Conservation (phyloP, 2,113 vertebrate genomes). For the Lampris incognitus region DNA sequence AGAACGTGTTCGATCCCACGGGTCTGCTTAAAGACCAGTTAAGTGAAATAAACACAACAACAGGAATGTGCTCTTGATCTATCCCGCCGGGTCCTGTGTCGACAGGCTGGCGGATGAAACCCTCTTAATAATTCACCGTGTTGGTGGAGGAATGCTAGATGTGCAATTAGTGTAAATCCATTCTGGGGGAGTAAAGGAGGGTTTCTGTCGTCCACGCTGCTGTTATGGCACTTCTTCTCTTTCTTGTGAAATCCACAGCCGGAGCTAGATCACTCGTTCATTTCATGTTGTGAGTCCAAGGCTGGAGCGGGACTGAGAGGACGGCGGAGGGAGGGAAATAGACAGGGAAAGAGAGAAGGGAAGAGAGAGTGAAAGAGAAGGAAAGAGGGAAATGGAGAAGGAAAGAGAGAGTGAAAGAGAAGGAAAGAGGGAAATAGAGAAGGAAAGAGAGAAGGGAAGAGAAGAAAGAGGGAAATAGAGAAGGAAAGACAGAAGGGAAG, state of each 20-base stretch:
- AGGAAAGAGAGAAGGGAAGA: background rate
- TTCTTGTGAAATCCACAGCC: conserved; percentile 12
- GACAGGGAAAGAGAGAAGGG: background rate
- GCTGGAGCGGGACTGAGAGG: background rate
- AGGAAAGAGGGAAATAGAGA: conserved; percentile 4
- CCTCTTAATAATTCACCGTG: conserved; percentile 28
- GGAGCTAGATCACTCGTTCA: conserved; percentile 28
- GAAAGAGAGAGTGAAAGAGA: conserved; percentile 12
- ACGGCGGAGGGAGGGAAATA: background rate
- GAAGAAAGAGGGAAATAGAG: too few relatives aligned
- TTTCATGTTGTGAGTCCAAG: conserved; percentile 36
- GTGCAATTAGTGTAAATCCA: conserved; percentile 48
- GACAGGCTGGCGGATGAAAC: conserved; percentile 1
- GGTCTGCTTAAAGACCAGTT: background rate
- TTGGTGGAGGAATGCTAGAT: conserved; percentile 23
- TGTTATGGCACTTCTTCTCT: background rate
- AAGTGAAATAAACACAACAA: conserved; percentile 9
- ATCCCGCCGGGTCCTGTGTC: background rate
- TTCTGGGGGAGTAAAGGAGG: background rate
- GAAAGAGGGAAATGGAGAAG: conserved; percentile 4
- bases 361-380: conserved; percentile 13
- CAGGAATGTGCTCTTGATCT: background rate
- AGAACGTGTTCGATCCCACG: background rate
- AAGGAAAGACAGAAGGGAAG: background rate
- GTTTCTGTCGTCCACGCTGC: background rate